A percentile compares a stretch with the other conserved stretches of the same genome.
These are phyloP conservation scores for Cotesia typhae DNA, from an alignment of 1,140 invertebrate species.

Conservation along the genomic window DNA sequence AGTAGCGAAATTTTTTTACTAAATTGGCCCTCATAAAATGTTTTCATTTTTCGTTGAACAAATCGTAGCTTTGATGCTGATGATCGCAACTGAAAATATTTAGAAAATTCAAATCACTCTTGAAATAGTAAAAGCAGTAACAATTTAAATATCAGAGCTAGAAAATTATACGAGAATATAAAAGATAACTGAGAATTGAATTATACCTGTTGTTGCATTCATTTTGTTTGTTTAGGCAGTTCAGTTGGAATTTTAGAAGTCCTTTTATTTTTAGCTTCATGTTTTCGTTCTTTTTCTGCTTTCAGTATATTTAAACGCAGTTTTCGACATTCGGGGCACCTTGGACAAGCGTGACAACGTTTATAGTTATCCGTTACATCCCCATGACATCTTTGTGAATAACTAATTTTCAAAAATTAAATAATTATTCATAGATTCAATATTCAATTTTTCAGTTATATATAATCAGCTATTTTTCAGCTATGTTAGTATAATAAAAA, in stretches of 20 bases:
- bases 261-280: background rate
- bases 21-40: constrained; percentile 2
- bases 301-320: background rate
- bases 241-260: constrained; percentile 8
- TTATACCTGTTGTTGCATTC: constrained; percentile 3
- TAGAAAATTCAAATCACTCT: constrained; percentile 2
- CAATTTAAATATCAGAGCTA: too few relatives aligned
- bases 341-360: background rate
- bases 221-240: constrained; percentile 1
- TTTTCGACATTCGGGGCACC: background rate
- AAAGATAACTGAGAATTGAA: background rate
- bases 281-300: background rate
- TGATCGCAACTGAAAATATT: constrained; percentile 6
- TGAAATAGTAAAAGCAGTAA: background rate
- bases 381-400: constrained; percentile 9
- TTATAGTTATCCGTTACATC: constrained; percentile 5
- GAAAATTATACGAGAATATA: too few relatives aligned
- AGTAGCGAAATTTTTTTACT: background rate
- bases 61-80: background rate
- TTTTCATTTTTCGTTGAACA: constrained; percentile 3
- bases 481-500: background rate
- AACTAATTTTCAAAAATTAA: constrained; percentile 2
- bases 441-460: background rate
- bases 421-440: background rate
- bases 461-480: constrained; percentile 6